phyloP scores from a whole-genome alignment of 2,888 invertebrate genomes.

The Thera britannica region DNA sequence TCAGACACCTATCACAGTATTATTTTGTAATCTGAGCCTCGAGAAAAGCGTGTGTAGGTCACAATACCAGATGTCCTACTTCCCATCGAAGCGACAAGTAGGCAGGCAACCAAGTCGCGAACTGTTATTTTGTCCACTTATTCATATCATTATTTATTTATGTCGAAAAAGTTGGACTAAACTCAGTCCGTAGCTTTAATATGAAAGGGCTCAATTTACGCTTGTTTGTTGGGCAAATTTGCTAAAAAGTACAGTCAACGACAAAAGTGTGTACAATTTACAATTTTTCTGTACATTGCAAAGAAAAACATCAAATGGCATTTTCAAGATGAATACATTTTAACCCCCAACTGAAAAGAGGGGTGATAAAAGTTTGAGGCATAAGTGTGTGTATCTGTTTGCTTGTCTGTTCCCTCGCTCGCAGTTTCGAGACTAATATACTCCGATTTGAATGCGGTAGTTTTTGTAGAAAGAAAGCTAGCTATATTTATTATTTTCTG shows the following conservation, averaged over 20 bases:
- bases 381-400: too few species aligned
- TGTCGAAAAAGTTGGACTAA: conserved; percentile 11
- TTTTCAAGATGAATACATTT: too few species aligned
- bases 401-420: too few species aligned
- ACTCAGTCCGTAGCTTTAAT: neutral
- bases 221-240: neutral
- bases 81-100: conserved; percentile 65
- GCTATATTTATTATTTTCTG: too few species aligned
- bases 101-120: conserved; percentile 63
- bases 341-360: too few species aligned
- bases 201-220: neutral
- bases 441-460: too few species aligned
- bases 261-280: too few species aligned
- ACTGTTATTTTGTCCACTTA: conserved; percentile 71
- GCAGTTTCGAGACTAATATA: too few species aligned
- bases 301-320: too few species aligned
- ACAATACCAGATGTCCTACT: conserved; percentile 77
- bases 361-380: too few species aligned
- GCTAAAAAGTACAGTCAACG: neutral
- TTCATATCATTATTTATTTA: conserved; percentile 28
- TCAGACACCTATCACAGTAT: conserved; percentile 35
- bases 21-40: conserved; percentile 47
- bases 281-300: too few species aligned
- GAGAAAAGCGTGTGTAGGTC: conserved; percentile 70
- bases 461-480: too few species aligned